Percentiles rank a stretch among this genome's conserved stretches.
phyloP scores from a whole-genome alignment of 2,888 invertebrate genomes.

The Drosophila atripex region DNA sequence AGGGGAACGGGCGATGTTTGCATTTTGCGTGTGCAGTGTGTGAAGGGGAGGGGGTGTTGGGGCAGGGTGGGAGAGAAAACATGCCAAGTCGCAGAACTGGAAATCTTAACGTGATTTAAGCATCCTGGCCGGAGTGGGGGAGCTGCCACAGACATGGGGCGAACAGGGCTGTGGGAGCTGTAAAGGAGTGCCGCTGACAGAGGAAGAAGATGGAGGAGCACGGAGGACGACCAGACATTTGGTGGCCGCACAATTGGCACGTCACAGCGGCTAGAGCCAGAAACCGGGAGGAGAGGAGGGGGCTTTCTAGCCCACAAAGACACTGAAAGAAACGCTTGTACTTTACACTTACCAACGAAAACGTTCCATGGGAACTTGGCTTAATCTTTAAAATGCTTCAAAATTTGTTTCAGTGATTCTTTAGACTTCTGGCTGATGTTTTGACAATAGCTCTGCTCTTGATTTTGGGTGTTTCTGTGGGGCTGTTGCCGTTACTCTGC shows the following conservation, averaged over 20 bases:
- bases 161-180: constrained; percentile 5
- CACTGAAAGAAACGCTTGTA: not conserved
- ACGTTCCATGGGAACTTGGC: too few relatives aligned
- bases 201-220: constrained; percentile 1
- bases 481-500: constrained; percentile 12
- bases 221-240: constrained; percentile 40
- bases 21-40: constrained; percentile 21
- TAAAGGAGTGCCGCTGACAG: constrained; percentile 38
- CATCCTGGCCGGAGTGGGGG: constrained; percentile 40
- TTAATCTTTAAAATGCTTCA: too few relatives aligned
- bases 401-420: constrained; percentile 3
- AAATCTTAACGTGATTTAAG: constrained; percentile 74
- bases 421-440: constrained; percentile 46
- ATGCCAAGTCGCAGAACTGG: constrained; percentile 64
- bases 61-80: constrained; percentile 34
- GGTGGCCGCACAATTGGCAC: constrained; percentile 65
- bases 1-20: constrained; percentile 23
- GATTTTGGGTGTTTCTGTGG: constrained; percentile 19
- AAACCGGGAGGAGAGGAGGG: not conserved
- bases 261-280: constrained; percentile 37
- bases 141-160: constrained; percentile 31
- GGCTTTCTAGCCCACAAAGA: not conserved
- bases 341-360: not conserved
- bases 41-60: not conserved
- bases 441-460: constrained; percentile 55